phyloP scores from a whole-genome alignment of 1,140 invertebrate genomes.

The Micrasema minimum region DNA sequence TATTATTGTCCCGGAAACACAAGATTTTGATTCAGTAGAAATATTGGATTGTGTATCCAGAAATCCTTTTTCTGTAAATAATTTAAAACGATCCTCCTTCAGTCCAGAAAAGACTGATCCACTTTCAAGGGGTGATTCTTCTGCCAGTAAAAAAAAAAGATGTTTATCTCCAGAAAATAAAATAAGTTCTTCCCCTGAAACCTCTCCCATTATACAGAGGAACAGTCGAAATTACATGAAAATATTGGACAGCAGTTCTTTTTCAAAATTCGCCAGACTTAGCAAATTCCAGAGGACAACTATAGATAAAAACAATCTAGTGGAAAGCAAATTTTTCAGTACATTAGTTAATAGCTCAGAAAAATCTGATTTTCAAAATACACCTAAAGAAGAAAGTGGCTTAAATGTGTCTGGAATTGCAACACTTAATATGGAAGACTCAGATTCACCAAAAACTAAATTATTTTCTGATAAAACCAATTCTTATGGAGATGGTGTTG shows the following conservation, averaged over 20 bases:
- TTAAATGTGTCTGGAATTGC: conserved; percentile 42
- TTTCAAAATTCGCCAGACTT: conserved; percentile 58
- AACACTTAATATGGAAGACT: conserved; percentile 36
- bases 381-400: conserved; percentile 35
- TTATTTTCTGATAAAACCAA: background rate
- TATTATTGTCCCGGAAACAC: conserved; percentile 51
- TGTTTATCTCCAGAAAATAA: conserved; percentile 26
- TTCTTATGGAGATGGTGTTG: background rate
- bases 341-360: conserved; percentile 26
- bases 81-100: conserved; percentile 50
- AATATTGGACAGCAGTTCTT: conserved; percentile 55
- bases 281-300: conserved; percentile 63
- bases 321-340: conserved; percentile 64
- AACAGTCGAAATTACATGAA: conserved; percentile 60
- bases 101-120: conserved; percentile 3
- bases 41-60: conserved; percentile 7
- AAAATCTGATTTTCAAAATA: background rate
- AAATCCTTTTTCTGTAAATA: conserved; percentile 39
- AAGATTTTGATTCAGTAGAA: conserved; percentile 39
- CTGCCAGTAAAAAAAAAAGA: conserved; percentile 29
- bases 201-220: conserved; percentile 63
- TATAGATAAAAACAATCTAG: conserved; percentile 58
- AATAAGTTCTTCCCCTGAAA: conserved; percentile 46
- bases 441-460: conserved; percentile 8
- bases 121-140: conserved; percentile 4